Conservation (phyloP, 1,140 invertebrate genomes). For the Vanessa tameamea region DNA sequence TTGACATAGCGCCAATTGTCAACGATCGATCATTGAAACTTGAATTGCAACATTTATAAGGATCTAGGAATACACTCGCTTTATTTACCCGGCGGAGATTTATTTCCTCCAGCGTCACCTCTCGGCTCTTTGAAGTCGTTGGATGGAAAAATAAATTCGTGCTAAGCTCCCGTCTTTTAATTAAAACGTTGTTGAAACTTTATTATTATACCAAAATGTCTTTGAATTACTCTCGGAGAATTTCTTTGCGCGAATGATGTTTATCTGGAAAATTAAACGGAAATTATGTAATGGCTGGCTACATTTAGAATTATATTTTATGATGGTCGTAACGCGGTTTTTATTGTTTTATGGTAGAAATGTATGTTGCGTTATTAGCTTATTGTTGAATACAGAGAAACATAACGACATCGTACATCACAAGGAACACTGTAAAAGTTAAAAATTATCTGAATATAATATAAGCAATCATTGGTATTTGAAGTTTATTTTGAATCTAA, state of each 20-base stretch:
- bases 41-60: constrained; percentile 16
- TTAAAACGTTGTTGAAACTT: constrained; percentile 60
- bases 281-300: constrained; percentile 17
- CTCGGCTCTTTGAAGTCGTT: constrained; percentile 70
- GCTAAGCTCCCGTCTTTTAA: constrained; percentile 61
- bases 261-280: constrained; percentile 29
- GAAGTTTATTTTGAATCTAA: not conserved
- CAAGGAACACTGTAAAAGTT: not conserved
- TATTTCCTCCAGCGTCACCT: constrained; percentile 65
- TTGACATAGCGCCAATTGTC: constrained; percentile 22
- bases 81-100: constrained; percentile 49
- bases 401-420: constrained; percentile 31
- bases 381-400: constrained; percentile 4
- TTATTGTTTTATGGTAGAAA: constrained; percentile 7
- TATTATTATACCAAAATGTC: constrained; percentile 48
- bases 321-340: not conserved
- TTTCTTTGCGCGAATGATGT: constrained; percentile 25
- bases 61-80: not conserved
- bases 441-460: not conserved
- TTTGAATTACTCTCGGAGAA: constrained; percentile 28
- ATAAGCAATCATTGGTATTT: not conserved
- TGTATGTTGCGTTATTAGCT: not conserved
- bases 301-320: constrained; percentile 17
- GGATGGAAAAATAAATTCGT: constrained; percentile 70
- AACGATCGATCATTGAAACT: constrained; percentile 10